These are phyloP conservation scores for Eristalinus sepulchralis DNA, from an alignment of 2,888 invertebrate species.

Conservation along the genomic window DNA sequence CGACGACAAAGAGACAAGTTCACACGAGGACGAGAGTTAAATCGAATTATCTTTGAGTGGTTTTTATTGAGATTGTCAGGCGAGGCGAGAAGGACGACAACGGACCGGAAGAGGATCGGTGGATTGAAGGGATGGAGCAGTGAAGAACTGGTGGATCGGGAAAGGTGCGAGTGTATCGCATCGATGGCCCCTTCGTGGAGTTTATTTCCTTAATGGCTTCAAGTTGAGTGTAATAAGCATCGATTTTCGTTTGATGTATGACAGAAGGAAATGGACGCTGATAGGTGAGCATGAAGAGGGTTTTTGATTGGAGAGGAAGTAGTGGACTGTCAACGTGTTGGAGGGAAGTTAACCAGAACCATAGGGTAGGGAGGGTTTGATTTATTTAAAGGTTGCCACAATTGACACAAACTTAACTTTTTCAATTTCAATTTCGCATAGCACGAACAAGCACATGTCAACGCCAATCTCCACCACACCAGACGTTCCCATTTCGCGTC, in stretches of 20 bases:
- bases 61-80: not conserved
- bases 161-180: not conserved
- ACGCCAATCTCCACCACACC: not conserved
- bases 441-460: not conserved
- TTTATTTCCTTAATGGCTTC: not conserved
- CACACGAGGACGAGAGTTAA: constrained; percentile 14
- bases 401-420: too few species aligned
- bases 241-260: not conserved
- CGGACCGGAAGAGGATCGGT: too few species aligned
- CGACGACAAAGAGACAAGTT: not conserved
- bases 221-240: not conserved
- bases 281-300: not conserved
- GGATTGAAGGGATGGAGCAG: not conserved
- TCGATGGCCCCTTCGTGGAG: not conserved
- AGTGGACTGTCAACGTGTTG: not conserved
- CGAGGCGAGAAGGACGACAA: not conserved
- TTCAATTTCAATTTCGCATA: too few species aligned
- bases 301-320: not conserved
- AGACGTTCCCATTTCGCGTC: not conserved
- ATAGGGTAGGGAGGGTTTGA: too few species aligned
- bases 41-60: constrained; percentile 25
- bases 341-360: too few species aligned
- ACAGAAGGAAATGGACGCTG: not conserved
- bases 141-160: not conserved
- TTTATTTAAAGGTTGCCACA: too few species aligned